phyloP scores from a whole-genome alignment of 2,797 vertebrate species.

The Coilia nasus region DNA sequence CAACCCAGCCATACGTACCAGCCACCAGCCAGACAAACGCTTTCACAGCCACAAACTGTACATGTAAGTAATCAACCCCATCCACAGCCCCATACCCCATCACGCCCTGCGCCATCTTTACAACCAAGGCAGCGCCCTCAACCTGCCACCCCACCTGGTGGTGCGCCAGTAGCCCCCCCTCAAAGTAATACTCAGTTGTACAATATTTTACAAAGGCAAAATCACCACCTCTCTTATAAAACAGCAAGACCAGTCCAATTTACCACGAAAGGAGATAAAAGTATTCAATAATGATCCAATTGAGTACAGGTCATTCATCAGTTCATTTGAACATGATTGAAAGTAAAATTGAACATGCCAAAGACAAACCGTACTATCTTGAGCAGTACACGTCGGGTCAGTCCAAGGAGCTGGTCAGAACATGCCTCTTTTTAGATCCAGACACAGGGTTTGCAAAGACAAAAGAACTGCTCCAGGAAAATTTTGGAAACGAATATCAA shows the following conservation, averaged over 20 bases:
- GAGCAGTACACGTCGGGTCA: slow-evolving; percentile 33
- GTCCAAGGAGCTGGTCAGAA: slow-evolving; percentile 28
- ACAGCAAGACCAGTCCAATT: not conserved
- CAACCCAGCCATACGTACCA: no score
- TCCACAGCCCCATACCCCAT: no score
- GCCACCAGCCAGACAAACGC: no score
- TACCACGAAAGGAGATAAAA: slow-evolving; percentile 31
- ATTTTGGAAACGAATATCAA: not conserved
- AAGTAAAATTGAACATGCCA: slow-evolving; percentile 33
- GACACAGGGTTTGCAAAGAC: not conserved
- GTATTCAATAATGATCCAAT: slow-evolving; percentile 32
- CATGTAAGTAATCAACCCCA: no score
- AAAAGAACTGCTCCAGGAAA: not conserved
- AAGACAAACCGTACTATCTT: slow-evolving; percentile 31
- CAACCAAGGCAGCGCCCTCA: no score
- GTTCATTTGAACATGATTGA: slow-evolving; percentile 17
- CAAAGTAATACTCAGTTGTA: no score
- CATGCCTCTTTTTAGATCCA: not conserved
- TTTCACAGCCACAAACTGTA: no score
- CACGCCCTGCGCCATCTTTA: no score
- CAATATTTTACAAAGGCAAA: no score
- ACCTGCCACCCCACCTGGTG: no score
- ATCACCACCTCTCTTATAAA: no score
- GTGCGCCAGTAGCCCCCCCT: no score
- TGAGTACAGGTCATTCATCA: slow-evolving; percentile 27